Percentiles rank a stretch among this genome's conserved stretches.
phyloP scores from a whole-genome alignment of 2,888 invertebrate genomes.

The Timandra comae region DNA sequence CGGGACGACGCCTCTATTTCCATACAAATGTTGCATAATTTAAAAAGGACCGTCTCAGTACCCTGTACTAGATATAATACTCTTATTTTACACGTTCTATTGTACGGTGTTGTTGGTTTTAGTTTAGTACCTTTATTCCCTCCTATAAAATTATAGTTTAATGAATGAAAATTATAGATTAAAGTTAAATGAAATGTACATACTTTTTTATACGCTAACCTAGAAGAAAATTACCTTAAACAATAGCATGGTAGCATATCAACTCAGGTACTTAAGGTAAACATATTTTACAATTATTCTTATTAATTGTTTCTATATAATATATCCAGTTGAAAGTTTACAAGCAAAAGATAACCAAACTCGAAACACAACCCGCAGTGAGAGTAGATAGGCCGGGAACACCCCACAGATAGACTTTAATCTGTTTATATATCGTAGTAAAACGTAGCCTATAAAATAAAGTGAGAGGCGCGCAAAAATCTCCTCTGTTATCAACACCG shows the following conservation, averaged over 20 bases:
- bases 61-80: constrained; percentile 48
- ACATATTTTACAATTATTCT: not conserved
- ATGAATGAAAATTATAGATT: no score
- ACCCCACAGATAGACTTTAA: constrained; percentile 65
- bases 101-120: no score
- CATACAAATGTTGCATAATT: constrained; percentile 76
- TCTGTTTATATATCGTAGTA: constrained; percentile 66
- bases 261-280: no score
- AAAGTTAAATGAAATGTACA: no score
- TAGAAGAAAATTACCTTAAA: no score
- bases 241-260: no score
- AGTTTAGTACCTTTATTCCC: no score
- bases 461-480: constrained; percentile 64
- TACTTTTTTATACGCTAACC: no score
- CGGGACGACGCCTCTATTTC: constrained; percentile 56
- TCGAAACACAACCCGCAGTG: constrained; percentile 56
- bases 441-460: constrained; percentile 71
- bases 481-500: constrained; percentile 65
- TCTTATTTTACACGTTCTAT: constrained; percentile 53
- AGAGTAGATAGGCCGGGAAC: constrained; percentile 41
- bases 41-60: constrained; percentile 50
- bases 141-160: no score
- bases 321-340: not conserved
- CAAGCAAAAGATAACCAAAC: no score
- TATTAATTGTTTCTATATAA: not conserved